Conservation (phyloP, 1,140 invertebrate genomes). For the Apis dorsata region DNA sequence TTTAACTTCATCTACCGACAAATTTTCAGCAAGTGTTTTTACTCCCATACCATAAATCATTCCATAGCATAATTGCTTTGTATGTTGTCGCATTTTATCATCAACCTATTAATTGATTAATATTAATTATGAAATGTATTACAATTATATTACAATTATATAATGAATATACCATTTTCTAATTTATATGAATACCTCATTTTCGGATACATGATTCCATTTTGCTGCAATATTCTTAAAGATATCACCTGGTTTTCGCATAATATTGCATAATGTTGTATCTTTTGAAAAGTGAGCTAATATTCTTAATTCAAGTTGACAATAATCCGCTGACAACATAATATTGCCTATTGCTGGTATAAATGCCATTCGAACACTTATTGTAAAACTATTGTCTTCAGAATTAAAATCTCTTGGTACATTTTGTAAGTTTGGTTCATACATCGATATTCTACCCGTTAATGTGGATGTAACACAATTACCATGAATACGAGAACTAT, state of each 20-base stretch:
- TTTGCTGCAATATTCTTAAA: conserved; percentile 92
- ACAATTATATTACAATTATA: too few species aligned
- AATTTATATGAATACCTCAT: conserved; percentile 81
- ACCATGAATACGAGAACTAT: conserved; percentile 85
- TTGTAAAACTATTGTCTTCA: conserved; percentile 77
- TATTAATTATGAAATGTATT: conserved; percentile 16
- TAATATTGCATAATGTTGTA: conserved; percentile 84
- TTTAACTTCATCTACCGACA: conserved; percentile 90
- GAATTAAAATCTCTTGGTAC: conserved; percentile 91
- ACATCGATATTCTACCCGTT: conserved; percentile 95
- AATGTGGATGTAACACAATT: conserved; percentile 88
- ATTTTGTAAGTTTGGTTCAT: conserved; percentile 95
- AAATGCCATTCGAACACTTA: conserved; percentile 86
- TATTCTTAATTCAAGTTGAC: conserved; percentile 96
- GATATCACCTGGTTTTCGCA: conserved; percentile 89
- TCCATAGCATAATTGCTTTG: conserved; percentile 97
- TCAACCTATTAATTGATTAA: conserved; percentile 81
- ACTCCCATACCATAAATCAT: conserved; percentile 99
- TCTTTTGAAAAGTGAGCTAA: conserved; percentile 95
- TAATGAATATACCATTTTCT: too few species aligned
- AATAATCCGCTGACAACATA: conserved; percentile 96
- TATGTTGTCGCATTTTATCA: conserved; percentile 88
- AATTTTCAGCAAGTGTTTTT: conserved; percentile 89
- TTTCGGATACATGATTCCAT: conserved; percentile 86
- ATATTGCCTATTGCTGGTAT: conserved; percentile 82